Percentiles rank a stretch among this genome's conserved stretches.
phyloP scores from a whole-genome alignment of 1,140 invertebrate species.

The Rhagoletis pomonella region DNA sequence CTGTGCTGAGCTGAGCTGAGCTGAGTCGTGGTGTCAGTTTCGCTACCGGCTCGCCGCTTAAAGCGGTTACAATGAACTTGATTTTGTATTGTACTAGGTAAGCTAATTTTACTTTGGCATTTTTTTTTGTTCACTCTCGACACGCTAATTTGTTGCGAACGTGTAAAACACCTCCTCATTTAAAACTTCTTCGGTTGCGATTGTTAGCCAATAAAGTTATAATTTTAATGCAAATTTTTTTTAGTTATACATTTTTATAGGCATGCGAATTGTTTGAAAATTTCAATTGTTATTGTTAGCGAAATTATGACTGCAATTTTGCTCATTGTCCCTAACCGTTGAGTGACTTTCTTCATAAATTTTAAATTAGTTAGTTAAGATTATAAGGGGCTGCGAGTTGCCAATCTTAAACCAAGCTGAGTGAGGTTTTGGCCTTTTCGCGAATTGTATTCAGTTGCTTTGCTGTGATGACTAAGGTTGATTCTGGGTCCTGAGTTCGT shows the following conservation, averaged over 20 bases:
- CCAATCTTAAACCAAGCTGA: too few species aligned
- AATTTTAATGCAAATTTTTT: not conserved
- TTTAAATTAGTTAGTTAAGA: not conserved
- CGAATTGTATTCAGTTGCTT: too few species aligned
- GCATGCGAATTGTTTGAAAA: not conserved
- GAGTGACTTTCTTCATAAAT: too few species aligned
- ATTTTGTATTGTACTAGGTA: conserved; percentile 30
- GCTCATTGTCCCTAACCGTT: too few species aligned
- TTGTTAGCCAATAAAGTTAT: conserved; percentile 28
- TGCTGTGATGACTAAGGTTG: too few species aligned
- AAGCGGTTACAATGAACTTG: conserved; percentile 39
- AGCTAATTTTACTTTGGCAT: not conserved
- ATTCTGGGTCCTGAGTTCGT: too few species aligned
- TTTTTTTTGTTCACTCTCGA: not conserved
- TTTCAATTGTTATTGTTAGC: not conserved
- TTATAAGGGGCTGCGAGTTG: too few species aligned
- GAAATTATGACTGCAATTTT: not conserved
- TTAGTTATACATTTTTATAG: not conserved
- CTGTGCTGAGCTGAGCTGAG: not conserved
- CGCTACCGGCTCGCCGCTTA: conserved; percentile 14
- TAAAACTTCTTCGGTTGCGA: not conserved
- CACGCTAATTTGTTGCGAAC: conserved; percentile 3
- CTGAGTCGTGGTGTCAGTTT: conserved; percentile 29
- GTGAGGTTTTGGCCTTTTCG: too few species aligned
- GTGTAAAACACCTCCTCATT: not conserved